These are phyloP conservation scores for Cygnus olor DNA, from an alignment of 2,797 vertebrate species.

Conservation along the genomic window DNA sequence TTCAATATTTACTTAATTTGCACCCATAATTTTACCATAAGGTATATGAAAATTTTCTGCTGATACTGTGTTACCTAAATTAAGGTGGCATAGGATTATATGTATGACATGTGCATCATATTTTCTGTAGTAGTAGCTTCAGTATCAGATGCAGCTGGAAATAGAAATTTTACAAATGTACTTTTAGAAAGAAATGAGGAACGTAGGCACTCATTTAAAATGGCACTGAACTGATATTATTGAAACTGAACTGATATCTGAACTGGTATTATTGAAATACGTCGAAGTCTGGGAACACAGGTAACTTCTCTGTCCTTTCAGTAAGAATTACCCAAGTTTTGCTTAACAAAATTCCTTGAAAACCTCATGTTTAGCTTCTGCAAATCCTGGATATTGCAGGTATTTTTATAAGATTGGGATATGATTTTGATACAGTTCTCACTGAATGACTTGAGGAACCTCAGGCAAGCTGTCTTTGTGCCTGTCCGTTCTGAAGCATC, in stretches of 20 bases:
- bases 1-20: background rate
- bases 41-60: background rate
- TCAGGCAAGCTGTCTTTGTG: background rate
- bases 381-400: background rate
- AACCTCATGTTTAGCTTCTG: background rate
- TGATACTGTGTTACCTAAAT: background rate
- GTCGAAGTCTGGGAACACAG: background rate
- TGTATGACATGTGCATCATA: background rate
- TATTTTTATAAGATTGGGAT: background rate
- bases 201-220: background rate
- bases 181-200: background rate
- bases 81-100: background rate
- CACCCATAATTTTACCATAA: background rate
- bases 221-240: background rate
- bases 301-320: background rate
- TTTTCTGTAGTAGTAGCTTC: background rate
- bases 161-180: background rate
- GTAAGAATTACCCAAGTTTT: background rate
- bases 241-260: background rate
- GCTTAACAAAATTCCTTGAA: background rate
- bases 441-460: background rate
- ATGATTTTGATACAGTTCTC: background rate
- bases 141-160: background rate
- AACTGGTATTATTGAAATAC: background rate
- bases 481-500: background rate